Conservation (phyloP, 2,797 vertebrate species). For the Argya squamiceps region DNA sequence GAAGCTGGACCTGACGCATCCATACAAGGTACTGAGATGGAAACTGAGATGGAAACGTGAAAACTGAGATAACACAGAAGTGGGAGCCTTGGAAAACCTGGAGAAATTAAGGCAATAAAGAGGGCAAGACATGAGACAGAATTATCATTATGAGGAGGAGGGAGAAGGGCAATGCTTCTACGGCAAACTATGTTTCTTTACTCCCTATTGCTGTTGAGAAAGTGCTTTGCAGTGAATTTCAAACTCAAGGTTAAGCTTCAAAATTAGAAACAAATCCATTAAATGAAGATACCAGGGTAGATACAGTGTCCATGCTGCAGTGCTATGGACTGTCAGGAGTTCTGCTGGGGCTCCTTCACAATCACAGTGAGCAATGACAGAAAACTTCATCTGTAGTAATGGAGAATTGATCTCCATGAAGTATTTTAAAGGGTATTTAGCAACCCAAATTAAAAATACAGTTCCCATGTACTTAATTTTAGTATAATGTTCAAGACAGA, state of each 20-base stretch:
- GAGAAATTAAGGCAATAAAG: not conserved
- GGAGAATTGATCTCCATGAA: not conserved
- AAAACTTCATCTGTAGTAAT: not conserved
- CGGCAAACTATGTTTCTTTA: not conserved
- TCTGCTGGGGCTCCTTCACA: not conserved
- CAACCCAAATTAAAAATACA: not conserved
- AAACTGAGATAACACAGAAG: not conserved
- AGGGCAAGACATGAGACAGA: not conserved
- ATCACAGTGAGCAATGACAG: not conserved
- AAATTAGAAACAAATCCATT: not conserved
- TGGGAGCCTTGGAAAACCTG: not conserved
- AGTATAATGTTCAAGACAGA: not conserved
- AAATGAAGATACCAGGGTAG: not conserved
- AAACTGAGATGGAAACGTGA: not conserved
- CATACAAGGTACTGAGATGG: not conserved
- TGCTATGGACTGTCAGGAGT: not conserved
- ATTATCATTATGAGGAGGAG: not conserved
- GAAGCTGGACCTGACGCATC: not conserved
- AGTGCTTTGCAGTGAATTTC: not conserved
- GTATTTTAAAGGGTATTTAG: not conserved
- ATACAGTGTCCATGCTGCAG: not conserved
- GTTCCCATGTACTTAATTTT: not conserved
- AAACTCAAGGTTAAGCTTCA: not conserved
- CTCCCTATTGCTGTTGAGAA: not conserved
- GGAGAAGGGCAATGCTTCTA: not conserved